Evolutionary conservation across 1,140 invertebrate genomes (phyloP).

Genomic region (Ceratosolen solmsi): DNA sequence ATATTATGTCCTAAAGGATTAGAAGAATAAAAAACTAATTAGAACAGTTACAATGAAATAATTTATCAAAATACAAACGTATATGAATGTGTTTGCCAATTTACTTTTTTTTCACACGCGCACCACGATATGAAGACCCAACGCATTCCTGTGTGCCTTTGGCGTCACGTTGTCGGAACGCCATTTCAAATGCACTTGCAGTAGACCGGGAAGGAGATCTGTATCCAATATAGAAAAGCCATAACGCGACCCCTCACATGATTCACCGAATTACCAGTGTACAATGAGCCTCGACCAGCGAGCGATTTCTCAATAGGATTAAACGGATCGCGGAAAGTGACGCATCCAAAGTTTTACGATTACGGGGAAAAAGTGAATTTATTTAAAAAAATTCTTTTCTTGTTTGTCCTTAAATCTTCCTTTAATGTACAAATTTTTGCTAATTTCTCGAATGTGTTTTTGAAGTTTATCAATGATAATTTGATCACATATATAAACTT

Average conservation of each 20-base stretch:
- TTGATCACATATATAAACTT: too few relatives aligned
- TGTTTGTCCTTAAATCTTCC: too few relatives aligned
- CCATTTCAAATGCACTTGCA: slow-evolving; percentile 64
- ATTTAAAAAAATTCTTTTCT: too few relatives aligned
- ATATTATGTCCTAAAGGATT: too few relatives aligned
- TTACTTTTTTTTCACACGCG: background rate
- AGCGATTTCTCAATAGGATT: slow-evolving; percentile 27
- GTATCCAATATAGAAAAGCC: slow-evolving; percentile 71
- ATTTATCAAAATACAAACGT: too few relatives aligned
- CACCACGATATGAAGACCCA: background rate
- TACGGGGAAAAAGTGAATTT: background rate
- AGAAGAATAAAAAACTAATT: too few relatives aligned
- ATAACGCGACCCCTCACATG: background rate
- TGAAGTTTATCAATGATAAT: too few relatives aligned
- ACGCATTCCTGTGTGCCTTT: background rate
- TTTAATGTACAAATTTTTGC: too few relatives aligned
- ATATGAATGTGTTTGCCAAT: too few relatives aligned
- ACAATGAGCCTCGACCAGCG: too few relatives aligned
- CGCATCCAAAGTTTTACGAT: background rate
- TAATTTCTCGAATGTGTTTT: too few relatives aligned
- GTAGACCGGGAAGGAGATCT: slow-evolving; percentile 57
- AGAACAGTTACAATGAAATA: too few relatives aligned
- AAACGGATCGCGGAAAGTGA: background rate
- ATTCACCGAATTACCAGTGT: background rate
- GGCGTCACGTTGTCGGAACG: slow-evolving; percentile 44